Evolutionary conservation across 2,888 invertebrate genomes (phyloP), one percentile per base, ranked within the genome.

Genomic region (Drepana falcataria): DNA sequence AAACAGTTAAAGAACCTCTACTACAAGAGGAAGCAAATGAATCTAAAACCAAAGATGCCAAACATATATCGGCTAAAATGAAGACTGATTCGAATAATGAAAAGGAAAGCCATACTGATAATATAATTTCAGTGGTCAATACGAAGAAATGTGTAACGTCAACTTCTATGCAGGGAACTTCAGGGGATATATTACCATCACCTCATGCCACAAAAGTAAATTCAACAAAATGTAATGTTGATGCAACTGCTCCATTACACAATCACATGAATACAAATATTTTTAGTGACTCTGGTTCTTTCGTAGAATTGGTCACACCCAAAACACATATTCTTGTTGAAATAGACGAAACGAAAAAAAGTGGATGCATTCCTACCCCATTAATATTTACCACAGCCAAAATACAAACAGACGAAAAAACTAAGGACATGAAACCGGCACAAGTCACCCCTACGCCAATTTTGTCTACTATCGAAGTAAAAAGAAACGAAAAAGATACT

Each of bases 311-410:
- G 35, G 52, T 57, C 1, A 61, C 75, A 49, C 62, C 79, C 5
- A 87, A 83, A 75, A 82, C 63, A 60, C 78, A 83, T 68, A 69
- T 85, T 57, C 75, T 87, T 47, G 79, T 87, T 49, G 86, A 87
- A 70, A 81, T 89, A 54, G 83, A 84, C 57, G 73, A 69, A 52
- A 71, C 67, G 59, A 85, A 81, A 58, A 64, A 73, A 41, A 68
- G 67, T 48, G 65, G 62, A 47, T 81, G 75, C 56, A 81, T 55
- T 58, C 73, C 84, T 34, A 81, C 79, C 63, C 82, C 89, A 35
- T 66, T 89, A 59, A 90, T 91, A 63, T 90, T 91, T 63, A 91
- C 90, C 34, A 90, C 88, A n/a, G 91, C 91, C 4, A 91, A 89
- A 80, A 91, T 90, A 64, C 88, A 89, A 53, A 73, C 80, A 2